Evolutionary conservation across 2,888 invertebrate genomes (phyloP), one percentile per base, ranked within the genome.

Genomic region (Capitulum mitella): DNA sequence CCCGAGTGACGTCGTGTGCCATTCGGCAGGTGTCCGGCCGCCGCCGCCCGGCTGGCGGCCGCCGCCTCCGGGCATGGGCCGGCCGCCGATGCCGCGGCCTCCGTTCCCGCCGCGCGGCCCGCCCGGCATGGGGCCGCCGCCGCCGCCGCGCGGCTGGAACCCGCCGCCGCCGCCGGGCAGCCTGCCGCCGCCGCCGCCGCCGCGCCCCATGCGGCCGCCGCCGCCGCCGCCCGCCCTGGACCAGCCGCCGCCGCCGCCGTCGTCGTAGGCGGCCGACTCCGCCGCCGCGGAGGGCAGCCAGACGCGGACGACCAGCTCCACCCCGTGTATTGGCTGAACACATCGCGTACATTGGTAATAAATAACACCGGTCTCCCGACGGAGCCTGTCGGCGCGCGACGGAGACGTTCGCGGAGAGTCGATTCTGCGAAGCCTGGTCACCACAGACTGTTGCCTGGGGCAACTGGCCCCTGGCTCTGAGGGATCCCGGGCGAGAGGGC

Each of bases 1-100:
- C n/a, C n/a, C n/a, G n/a, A n/a, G n/a, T n/a, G n/a, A 3, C 54
- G 26, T 3, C n/a, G 32, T 32, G 61, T 29, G 61, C 32, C 26
- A 1, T 64, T 40, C 40, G 37, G 8, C 76, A 76, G 76, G 76
- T 8, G 14, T 89, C 0, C 88, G 89, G 0, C 85, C 84, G 14
- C 91, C 90, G 14, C 91, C 91, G 6, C 90, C 90, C 0, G 89
- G 89, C 37, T 91, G 91, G 90, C 87, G 91, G 79, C 90, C 90
- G 54, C 91, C 91, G 0, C 91, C 91, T 0, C 89, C 90, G 3
- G 88, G 87, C 0, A 85, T 79, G 40, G 51, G 86, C 0, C 86
- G 87, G 79, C 85, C 86, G 12, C 81, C 76, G 3, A 29, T 89
- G 0, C 88, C 89, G 14, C 91, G 91, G 6, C 90, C 90, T 0